Evolutionary conservation across 2,797 vertebrate genomes (phyloP), one percentile per base, ranked within the genome.

Genomic region (Gallirallus australis): DNA sequence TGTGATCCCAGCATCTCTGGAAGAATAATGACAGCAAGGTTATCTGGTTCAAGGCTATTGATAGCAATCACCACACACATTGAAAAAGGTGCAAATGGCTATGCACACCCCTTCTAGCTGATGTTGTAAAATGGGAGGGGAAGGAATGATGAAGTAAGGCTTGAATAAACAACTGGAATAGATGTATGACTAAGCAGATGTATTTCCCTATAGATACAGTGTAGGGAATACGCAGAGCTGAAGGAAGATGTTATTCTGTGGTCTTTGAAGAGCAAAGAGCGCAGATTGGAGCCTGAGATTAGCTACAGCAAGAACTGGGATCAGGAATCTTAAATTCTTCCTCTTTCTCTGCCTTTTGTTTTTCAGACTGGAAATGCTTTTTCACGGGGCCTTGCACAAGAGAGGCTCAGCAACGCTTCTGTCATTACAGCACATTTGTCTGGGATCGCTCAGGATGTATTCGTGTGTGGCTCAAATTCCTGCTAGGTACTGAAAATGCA

Each of bases 371-470:
- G 47, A 85, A 92, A 82, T 66, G 56, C 24, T 82, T 73, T 78
- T 82, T 85, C 19, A 33, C 12, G 35, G 61, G 54, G n/a, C 37
- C 47, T 90, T 84, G 72, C 48, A 24, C 57, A 24, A 17, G 82
- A 61, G 35, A 78, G 52, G 57, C 83, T 95, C 92, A 94, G 79
- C 45, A 61, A 27, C 1, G 12, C 71, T 82, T 73, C 61, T 88
- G 80, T 70, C 90, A 21, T 85, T 94, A 78, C 47, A 88, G 61
- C 80, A 54, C 80, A 88, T 94, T 92, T 94, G 70, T 95, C 83
- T 92, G 70, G 90, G 86, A 90, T 95, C 86, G 66, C 66, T 78
- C 83, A 53, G 86, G 86, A 63, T 70, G 71, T 82, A 61, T 73
- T 87, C 1, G 11, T 70, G 70, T 84, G 75, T 25, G 73, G 70